Percentiles rank a stretch among this genome's conserved stretches.
These are phyloP conservation scores for Drosophila pseudotakahashii DNA, from an alignment of 2,888 invertebrate species.

Conservation along the genomic window DNA sequence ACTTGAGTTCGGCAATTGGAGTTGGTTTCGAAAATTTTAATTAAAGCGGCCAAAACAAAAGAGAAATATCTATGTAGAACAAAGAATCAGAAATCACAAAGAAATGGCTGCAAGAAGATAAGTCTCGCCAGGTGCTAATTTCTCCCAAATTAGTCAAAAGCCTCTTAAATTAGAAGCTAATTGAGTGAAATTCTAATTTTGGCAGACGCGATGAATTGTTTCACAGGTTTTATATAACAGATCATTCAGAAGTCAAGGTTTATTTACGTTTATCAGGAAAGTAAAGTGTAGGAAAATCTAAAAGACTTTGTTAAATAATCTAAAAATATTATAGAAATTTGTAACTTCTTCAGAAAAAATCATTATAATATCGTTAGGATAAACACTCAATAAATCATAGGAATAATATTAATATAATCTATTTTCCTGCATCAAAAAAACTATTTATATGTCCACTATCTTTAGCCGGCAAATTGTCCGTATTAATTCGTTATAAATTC, in stretches of 20 bases:
- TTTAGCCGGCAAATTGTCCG: constrained; percentile 10
- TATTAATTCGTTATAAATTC: constrained; percentile 19
- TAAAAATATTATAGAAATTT: too few species aligned
- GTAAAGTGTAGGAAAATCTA: too few species aligned
- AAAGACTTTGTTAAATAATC: too few species aligned
- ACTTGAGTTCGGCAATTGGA: background rate
- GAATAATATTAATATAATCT: too few species aligned
- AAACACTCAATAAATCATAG: too few species aligned
- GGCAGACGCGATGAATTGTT: background rate
- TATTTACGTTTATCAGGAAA: background rate
- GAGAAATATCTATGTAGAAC: background rate
- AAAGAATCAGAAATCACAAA: background rate
- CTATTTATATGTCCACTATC: background rate
- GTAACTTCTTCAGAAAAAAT: too few species aligned
- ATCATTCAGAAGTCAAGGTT: background rate
- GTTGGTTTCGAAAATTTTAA: background rate
- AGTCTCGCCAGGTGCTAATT: constrained; percentile 26
- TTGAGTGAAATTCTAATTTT: background rate
- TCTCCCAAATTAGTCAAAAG: constrained; percentile 4
- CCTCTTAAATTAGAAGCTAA: constrained; percentile 15
- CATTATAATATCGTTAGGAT: too few species aligned
- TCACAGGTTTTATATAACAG: background rate
- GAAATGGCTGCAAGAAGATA: background rate
- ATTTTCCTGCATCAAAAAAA: too few species aligned
- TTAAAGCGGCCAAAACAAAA: background rate